phyloP scores from a whole-genome alignment of 1,140 invertebrate species.

The Mercenaria mercenaria region DNA sequence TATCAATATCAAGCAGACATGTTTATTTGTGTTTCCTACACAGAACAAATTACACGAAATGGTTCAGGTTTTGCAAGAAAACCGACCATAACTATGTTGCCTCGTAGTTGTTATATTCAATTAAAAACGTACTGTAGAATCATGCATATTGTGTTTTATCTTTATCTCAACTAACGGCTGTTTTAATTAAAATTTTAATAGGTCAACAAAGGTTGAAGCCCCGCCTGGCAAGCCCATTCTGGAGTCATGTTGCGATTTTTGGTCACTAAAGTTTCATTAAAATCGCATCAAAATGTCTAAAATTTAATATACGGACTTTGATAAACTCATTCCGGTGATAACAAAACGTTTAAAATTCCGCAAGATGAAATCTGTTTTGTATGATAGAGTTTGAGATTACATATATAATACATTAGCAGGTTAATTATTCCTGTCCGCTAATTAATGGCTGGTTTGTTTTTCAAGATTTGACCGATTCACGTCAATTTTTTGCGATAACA shows the following conservation, averaged over 20 bases:
- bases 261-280: constrained; percentile 11
- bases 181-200: background rate
- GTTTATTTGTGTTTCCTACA: no score
- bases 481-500: background rate
- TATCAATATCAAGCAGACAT: no score
- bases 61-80: no score
- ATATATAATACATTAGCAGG: background rate
- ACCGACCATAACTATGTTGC: no score
- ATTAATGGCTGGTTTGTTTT: background rate
- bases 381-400: background rate
- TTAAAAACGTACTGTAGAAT: no score
- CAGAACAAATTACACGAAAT: no score
- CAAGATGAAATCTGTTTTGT: background rate
- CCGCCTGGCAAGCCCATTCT: background rate
- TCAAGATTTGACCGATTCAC: background rate
- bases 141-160: no score
- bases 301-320: constrained; percentile 23
- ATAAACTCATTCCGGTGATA: constrained; percentile 9
- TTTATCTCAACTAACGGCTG: background rate
- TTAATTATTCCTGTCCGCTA: background rate
- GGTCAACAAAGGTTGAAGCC: background rate
- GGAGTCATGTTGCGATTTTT: background rate
- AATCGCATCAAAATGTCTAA: background rate
- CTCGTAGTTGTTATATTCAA: no score
- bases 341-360: constrained; percentile 15